Evolutionary conservation across 1,140 invertebrate genomes (phyloP).

Genomic region (Zaprionus gabonicus): DNA sequence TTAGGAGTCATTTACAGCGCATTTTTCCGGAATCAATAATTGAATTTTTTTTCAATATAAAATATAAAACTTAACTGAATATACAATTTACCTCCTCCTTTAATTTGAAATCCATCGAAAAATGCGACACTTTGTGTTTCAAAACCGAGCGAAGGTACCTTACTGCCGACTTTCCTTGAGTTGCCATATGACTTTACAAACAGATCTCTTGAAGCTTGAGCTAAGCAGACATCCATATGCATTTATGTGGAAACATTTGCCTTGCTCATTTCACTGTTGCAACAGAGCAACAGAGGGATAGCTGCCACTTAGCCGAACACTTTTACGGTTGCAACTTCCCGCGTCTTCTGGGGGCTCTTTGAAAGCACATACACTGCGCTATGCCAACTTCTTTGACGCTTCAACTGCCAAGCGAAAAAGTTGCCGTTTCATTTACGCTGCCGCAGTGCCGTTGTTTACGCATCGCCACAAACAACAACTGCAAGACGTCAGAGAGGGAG

Average conservation of each 20-base stretch:
- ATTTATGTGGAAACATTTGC: neutral
- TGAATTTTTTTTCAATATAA: too few relatives aligned
- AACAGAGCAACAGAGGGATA: constrained; percentile 34
- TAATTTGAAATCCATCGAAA: too few relatives aligned
- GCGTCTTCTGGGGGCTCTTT: constrained; percentile 10
- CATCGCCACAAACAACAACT: constrained; percentile 61
- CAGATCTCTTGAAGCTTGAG: neutral
- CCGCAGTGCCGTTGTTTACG: constrained; percentile 72
- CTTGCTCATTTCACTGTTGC: constrained; percentile 13
- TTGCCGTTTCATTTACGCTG: constrained; percentile 79
- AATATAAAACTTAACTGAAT: too few relatives aligned
- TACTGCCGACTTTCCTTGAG: too few relatives aligned
- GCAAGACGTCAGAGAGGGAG: neutral
- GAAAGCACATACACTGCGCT: constrained; percentile 51
- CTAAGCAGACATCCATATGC: neutral
- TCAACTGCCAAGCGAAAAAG: constrained; percentile 60
- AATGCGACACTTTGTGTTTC: too few relatives aligned
- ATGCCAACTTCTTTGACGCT: constrained; percentile 70
- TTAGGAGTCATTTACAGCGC: too few relatives aligned
- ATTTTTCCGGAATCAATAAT: too few relatives aligned
- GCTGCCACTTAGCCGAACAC: constrained; percentile 41
- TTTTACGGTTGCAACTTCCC: constrained; percentile 36
- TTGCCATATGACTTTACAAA: neutral
- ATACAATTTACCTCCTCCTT: too few relatives aligned
- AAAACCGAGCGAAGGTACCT: too few relatives aligned